phyloP scores from a whole-genome alignment of 2,888 invertebrate species.

The Cynaeus angustus region DNA sequence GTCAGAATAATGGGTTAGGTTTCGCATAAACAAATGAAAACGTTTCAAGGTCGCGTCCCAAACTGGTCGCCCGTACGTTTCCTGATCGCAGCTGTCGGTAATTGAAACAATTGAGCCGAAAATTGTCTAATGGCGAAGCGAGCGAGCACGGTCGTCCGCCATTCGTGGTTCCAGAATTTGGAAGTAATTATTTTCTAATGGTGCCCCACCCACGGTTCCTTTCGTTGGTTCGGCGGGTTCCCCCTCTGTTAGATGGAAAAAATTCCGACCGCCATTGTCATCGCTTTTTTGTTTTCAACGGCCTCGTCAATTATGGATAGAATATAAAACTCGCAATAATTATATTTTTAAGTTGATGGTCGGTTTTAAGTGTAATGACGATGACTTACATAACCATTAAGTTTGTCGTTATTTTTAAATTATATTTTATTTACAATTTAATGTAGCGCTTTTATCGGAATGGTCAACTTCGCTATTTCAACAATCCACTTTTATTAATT shows the following conservation, averaged over 20 bases:
- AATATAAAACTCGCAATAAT: slow-evolving; percentile 6
- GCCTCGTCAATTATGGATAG: slow-evolving; percentile 16
- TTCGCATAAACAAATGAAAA: slow-evolving; percentile 69
- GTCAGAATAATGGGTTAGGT: slow-evolving; percentile 68
- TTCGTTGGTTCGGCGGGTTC: slow-evolving; percentile 25
- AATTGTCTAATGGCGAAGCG: slow-evolving; percentile 8
- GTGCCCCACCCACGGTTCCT: slow-evolving; percentile 42
- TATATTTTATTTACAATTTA: slow-evolving; percentile 38
- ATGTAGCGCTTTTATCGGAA: slow-evolving; percentile 23
- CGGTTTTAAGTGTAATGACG: slow-evolving; percentile 32
- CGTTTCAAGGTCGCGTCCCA: slow-evolving; percentile 68
- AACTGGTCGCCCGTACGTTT: slow-evolving; percentile 66
- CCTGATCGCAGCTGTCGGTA: slow-evolving; percentile 53
- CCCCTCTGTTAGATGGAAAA: slow-evolving; percentile 39
- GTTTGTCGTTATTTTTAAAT: slow-evolving; percentile 39
- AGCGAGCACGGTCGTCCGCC: slow-evolving; percentile 6
- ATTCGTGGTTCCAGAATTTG: slow-evolving; percentile 17
- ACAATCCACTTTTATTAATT: slow-evolving; percentile 31
- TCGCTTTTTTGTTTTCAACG: neutral
- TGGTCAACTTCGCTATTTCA: slow-evolving; percentile 24
- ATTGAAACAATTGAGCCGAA: slow-evolving; percentile 27
- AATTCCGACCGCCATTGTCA: slow-evolving; percentile 15
- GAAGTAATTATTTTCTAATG: slow-evolving; percentile 46
- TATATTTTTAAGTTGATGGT: slow-evolving; percentile 19
- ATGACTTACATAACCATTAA: slow-evolving; percentile 31